phyloP scores from a whole-genome alignment of 2,797 vertebrate genomes.

The Trachurus trachurus region DNA sequence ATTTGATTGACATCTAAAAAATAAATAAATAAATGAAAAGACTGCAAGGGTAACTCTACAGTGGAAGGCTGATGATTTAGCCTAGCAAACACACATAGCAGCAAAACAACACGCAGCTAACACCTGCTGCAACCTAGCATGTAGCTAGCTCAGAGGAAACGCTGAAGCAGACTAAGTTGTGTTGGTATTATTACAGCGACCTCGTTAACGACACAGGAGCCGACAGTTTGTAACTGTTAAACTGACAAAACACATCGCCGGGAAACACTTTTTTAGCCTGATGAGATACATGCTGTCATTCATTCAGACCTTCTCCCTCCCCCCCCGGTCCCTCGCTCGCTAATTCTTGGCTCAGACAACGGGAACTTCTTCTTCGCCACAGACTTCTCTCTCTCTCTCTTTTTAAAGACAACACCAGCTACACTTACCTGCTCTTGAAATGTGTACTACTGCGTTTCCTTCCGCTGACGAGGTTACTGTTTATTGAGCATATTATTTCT shows the following conservation, averaged over 20 bases:
- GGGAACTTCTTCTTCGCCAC: constrained; percentile 46
- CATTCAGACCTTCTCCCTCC: constrained; percentile 21
- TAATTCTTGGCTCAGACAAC: constrained; percentile 13
- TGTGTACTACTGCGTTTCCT: neutral
- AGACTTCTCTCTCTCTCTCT: constrained; percentile 3
- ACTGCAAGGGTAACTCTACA: neutral
- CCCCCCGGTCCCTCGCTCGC: neutral
- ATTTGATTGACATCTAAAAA: neutral
- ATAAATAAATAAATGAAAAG: too few species aligned
- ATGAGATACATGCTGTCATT: constrained; percentile 35
- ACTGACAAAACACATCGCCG: neutral
- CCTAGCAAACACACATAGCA: neutral
- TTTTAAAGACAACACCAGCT: neutral
- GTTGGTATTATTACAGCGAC: neutral
- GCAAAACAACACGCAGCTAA: neutral
- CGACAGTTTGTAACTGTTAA: neutral
- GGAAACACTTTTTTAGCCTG: neutral
- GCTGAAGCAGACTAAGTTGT: neutral
- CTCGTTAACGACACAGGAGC: neutral
- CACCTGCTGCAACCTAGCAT: constrained; percentile 38
- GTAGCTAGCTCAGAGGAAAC: neutral
- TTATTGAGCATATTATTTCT: constrained; percentile 32
- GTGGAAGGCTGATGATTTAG: constrained; percentile 19
- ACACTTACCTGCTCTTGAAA: constrained; percentile 56
- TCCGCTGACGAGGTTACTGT: neutral